Evolutionary conservation across 2,888 invertebrate species (phyloP).

Genomic region (Metalampra italica): DNA sequence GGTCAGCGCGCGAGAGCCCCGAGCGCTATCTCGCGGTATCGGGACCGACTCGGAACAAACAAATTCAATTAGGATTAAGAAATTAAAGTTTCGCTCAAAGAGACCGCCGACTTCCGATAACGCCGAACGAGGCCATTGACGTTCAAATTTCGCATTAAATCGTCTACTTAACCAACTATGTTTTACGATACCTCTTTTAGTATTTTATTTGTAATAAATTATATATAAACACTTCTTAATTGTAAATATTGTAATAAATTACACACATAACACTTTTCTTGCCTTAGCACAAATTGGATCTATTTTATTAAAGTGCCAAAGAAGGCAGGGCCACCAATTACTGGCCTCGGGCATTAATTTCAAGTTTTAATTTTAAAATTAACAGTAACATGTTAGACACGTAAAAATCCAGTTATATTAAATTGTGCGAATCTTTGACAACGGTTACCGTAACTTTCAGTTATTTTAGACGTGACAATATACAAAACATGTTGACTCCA

Average conservation of each 20-base stretch:
- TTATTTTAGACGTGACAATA: constrained; percentile 1
- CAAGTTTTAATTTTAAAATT: constrained; percentile 2
- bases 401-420: constrained; percentile 2
- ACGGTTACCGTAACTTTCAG: background rate
- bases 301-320: constrained; percentile 3
- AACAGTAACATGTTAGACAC: background rate
- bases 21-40: constrained; percentile 53
- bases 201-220: constrained; percentile 6
- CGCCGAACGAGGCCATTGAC: constrained; percentile 49
- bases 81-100: constrained; percentile 65
- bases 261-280: constrained; percentile 1
- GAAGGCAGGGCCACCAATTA: constrained; percentile 1
- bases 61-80: constrained; percentile 78
- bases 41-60: constrained; percentile 57
- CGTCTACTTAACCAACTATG: constrained; percentile 9
- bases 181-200: constrained; percentile 17
- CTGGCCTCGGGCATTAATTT: constrained; percentile 6
- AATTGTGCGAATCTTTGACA: background rate
- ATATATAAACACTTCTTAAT: background rate
- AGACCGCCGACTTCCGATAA: constrained; percentile 55
- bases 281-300: constrained; percentile 5
- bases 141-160: constrained; percentile 46
- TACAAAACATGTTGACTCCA: background rate
- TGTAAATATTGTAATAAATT: constrained; percentile 5
- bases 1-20: constrained; percentile 35